Base-by-base conservation (phyloP, 2,113 vertebrate genomes). In the Anguilla rostrata region DNA sequence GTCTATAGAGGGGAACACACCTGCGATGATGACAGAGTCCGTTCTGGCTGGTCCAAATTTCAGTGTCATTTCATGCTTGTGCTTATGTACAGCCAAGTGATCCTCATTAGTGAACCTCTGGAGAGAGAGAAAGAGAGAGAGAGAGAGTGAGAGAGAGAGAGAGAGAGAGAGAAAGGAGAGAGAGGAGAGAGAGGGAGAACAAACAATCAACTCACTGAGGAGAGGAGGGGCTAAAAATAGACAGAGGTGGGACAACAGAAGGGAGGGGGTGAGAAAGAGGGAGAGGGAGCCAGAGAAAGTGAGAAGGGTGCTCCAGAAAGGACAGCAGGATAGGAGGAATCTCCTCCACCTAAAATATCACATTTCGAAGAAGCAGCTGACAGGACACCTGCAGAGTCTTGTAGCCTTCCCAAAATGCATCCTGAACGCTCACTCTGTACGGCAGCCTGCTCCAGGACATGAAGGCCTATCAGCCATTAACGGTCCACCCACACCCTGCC, bases 91-190 rank as follows among this genome's bases (percentile, higher is more conserved):
- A 20, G 98, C 97, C 96, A 99, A 96, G 94, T 99, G 98, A 95
- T 99, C 98, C 96, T 98, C 98, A 85, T 99, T 99, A 88, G 98
- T 99, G 93, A 99, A 99, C 94, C 98, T 96, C 98, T 99, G 96
- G 81, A 93, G 78, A 40, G 83, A 82, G 63, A 75, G 71, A 87
- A 34, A 86, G 5, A 39, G 34, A 87, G 9, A 75, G 26, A 26
- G 8, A 34, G 49, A 53, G 49, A 53, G 49, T 14, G 49, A 53
- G 49, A 53, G 11, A 53, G 49, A 53, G 49, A 46, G 43, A 46
- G 43, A 46, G 41, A 86, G 1, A 46, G 43, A 2, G n/a, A n/a
- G n/a, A n/a, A n/a, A n/a, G n/a, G 34, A 87, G 9, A 75, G 26
- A 26, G 8, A 34, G 49, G 49, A 46, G 81, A 92, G 78, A 43